Percentiles rank a stretch among this genome's conserved stretches.
Evolutionary conservation across 2,113 vertebrate species (phyloP).

Genomic region (Platycercus adscitus): DNA sequence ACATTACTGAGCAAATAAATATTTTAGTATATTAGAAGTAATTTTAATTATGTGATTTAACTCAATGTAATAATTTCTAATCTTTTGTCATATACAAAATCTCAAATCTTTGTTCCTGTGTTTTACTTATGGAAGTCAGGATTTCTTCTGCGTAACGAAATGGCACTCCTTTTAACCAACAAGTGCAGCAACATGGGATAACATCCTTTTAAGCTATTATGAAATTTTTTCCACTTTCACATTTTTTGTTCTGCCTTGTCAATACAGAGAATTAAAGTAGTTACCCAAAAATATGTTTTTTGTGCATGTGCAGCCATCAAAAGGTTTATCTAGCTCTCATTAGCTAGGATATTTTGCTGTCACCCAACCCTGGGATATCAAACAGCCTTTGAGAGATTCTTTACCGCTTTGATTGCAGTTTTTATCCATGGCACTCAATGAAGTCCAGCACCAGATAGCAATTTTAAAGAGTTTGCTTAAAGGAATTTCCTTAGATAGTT

Average conservation of each 20-base stretch:
- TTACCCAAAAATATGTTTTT: neutral
- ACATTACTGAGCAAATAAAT: slow-evolving; percentile 1
- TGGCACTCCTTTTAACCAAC: neutral
- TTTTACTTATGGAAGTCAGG: neutral
- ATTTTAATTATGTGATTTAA: slow-evolving; percentile 31
- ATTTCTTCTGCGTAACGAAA: neutral
- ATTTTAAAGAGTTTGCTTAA: neutral
- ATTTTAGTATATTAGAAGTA: neutral
- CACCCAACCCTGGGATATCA: neutral
- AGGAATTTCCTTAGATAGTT: neutral
- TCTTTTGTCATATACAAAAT: neutral
- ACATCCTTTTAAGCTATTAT: neutral
- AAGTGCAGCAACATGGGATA: neutral
- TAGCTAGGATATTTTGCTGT: neutral
- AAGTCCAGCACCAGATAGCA: neutral
- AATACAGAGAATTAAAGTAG: neutral
- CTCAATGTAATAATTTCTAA: neutral
- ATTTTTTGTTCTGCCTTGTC: neutral
- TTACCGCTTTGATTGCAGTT: neutral
- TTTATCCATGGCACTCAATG: neutral
- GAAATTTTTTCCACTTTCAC: neutral
- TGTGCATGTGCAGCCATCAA: neutral
- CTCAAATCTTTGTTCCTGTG: neutral
- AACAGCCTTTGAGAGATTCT: neutral
- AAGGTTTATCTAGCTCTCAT: neutral